These are phyloP conservation scores for Xiphophorus birchmanni DNA, from an alignment of 2,797 vertebrate genomes.

Conservation along the genomic window DNA sequence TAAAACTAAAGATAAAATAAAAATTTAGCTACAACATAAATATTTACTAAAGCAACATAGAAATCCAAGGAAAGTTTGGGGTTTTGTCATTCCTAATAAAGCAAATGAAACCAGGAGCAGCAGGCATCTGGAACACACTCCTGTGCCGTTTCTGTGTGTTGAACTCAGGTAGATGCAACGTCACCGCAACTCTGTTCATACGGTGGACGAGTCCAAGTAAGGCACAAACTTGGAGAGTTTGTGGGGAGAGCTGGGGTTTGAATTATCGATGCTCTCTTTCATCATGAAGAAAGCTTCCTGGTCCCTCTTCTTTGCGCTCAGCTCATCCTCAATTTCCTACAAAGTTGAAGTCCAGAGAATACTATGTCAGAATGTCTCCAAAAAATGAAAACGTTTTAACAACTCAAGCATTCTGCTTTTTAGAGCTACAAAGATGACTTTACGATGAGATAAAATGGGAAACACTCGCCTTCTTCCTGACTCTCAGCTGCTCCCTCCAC, in stretches of 20 bases:
- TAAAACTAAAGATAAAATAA: conserved; percentile 1
- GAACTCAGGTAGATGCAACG: not conserved
- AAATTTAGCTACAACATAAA: conserved; percentile 59
- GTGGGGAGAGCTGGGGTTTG: conserved; percentile 81
- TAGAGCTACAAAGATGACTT: not conserved
- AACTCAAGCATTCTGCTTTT: not conserved
- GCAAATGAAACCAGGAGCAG: conserved; percentile 36
- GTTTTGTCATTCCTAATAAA: conserved; percentile 15
- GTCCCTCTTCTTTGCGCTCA: conserved; percentile 89
- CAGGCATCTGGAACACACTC: conserved; percentile 12
- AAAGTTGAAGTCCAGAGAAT: not conserved
- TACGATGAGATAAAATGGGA: not conserved
- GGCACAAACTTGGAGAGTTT: conserved; percentile 91
- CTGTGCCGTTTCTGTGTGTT: not conserved
- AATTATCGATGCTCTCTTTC: conserved; percentile 71
- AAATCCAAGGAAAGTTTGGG: conserved; percentile 29
- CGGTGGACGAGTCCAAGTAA: conserved; percentile 83
- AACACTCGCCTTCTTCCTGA: conserved; percentile 88
- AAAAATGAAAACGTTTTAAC: not conserved
- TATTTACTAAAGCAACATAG: conserved; percentile 48
- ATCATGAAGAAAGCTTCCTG: conserved; percentile 94
- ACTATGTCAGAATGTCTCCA: not conserved
- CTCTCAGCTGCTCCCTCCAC: conserved; percentile 91
- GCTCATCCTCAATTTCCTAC: conserved; percentile 91
- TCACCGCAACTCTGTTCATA: conserved; percentile 49